Base-by-base conservation (phyloP, 2,797 vertebrate species). In the Jordanella pulchra region DNA sequence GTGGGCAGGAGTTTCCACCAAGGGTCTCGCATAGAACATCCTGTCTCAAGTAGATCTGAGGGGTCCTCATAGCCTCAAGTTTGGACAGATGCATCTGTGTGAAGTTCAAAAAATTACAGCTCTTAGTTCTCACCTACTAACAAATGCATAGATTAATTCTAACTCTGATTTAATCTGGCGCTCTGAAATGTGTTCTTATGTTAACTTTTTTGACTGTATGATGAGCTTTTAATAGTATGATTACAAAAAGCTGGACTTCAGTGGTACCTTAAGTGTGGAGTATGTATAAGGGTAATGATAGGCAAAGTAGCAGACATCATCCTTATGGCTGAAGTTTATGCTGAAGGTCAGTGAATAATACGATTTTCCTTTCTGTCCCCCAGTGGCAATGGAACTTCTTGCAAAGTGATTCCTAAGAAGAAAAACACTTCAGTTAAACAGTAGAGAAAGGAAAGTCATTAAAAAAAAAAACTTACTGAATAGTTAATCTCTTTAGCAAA, bases 211-310 rank as follows among this genome's bases (percentile, higher is more conserved):
- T 61, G 58, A 61, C 21, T 42, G 5, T n/a, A 12, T 39, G 1
- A n/a, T 4, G 44, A 45, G 30, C 42, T 45, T 10, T 56, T 23
- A 21, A 35, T 27, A 13, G 5, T 56, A 28, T 61, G 28, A 32
- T 27, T 61, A 21, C 27, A 18, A 64, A 4, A 67, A 42, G 7
- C 27, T 32, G 14, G 42, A 35, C 1, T 65, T 55, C 14, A 25
- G 68, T n/a, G 50, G 2, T 88, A 99, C 98, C 97, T 98, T 97
- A 66, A 99, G 95, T 73, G 97, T 95, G 47, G 98, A 98, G 75
- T 96, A 99, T 0, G 98, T 99, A 66, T 99, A 99, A 0, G 98
- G 98, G 86, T 97, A 99, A 90, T 99, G 98, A 85, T 99, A 99
- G 81, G 98, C 97, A 86, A 99, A 99, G 91, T 99, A 99, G 91